Evolutionary conservation across 1,140 invertebrate species (phyloP).

Genomic region (Lamellibrachia luymesi): DNA sequence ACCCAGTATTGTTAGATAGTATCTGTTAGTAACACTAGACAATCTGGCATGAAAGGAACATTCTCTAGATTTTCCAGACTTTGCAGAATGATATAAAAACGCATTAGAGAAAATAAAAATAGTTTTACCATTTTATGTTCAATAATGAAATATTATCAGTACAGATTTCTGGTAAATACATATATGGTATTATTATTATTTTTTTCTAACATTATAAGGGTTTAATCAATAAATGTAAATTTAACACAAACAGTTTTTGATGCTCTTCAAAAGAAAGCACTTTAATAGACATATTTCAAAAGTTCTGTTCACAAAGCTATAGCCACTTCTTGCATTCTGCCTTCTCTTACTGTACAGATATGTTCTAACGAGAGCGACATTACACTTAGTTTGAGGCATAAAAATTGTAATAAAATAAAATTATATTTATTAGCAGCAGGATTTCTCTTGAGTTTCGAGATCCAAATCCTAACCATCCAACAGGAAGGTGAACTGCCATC

Average conservation of each 20-base stretch:
- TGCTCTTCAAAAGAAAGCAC: too few species aligned
- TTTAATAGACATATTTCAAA: too few species aligned
- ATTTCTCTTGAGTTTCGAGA: background rate
- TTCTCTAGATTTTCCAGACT: background rate
- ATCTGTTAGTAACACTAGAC: background rate
- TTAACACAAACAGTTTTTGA: too few species aligned
- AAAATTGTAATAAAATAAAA: too few species aligned
- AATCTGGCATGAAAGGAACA: background rate
- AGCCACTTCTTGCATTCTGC: background rate
- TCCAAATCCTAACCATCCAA: background rate
- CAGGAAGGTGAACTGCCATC: background rate
- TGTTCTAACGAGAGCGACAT: too few species aligned
- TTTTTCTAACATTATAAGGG: background rate
- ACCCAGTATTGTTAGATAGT: background rate
- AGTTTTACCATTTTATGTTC: too few species aligned
- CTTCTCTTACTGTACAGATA: too few species aligned
- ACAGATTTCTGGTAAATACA: background rate
- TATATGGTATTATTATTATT: background rate
- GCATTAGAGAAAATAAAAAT: too few species aligned
- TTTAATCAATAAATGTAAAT: background rate
- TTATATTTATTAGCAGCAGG: too few species aligned
- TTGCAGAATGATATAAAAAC: too few species aligned
- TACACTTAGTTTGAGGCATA: too few species aligned
- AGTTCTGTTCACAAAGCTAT: background rate
- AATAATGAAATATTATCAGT: background rate